Conservation (phyloP, 2,113 vertebrate species). For the Oostethus manadensis region DNA sequence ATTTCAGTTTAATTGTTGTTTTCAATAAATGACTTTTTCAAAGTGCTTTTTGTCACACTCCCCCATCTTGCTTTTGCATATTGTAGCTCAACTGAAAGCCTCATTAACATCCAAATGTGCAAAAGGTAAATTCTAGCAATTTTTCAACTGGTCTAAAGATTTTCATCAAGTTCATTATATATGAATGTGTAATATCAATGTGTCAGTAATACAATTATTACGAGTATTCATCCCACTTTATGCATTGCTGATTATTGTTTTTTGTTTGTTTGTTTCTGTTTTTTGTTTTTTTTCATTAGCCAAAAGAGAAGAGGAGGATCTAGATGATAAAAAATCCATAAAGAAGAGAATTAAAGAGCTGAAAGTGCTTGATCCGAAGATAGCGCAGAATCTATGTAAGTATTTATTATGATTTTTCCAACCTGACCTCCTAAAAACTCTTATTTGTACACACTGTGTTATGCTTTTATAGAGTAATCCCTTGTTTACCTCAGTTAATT, state of each 20-base stretch:
- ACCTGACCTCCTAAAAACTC: slow-evolving; percentile 9
- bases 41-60: too few relatives aligned
- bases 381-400: slow-evolving; percentile 97
- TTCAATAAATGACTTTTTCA: too few relatives aligned
- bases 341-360: slow-evolving; percentile 95
- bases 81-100: too few relatives aligned
- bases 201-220: slow-evolving; percentile 5
- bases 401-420: slow-evolving; percentile 36
- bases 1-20: too few relatives aligned
- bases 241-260: slow-evolving; percentile 13
- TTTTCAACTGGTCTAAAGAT: too few relatives aligned
- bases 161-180: too few relatives aligned
- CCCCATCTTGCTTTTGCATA: too few relatives aligned
- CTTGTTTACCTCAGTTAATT: slow-evolving; percentile 25
- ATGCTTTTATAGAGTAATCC: slow-evolving; percentile 54
- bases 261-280: too few relatives aligned
- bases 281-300: slow-evolving; percentile 68
- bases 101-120: too few relatives aligned
- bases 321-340: slow-evolving; percentile 83
- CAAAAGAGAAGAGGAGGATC: slow-evolving; percentile 80
- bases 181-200: background rate
- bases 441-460: slow-evolving; percentile 38
- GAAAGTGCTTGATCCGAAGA: slow-evolving; percentile 93
- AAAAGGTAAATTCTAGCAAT: too few relatives aligned
- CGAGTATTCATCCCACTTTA: slow-evolving; percentile 13